Percentiles rank a stretch among this genome's conserved stretches.
phyloP scores from a whole-genome alignment of 2,113 vertebrate species.

The Machaerirhynchus nigripectus region DNA sequence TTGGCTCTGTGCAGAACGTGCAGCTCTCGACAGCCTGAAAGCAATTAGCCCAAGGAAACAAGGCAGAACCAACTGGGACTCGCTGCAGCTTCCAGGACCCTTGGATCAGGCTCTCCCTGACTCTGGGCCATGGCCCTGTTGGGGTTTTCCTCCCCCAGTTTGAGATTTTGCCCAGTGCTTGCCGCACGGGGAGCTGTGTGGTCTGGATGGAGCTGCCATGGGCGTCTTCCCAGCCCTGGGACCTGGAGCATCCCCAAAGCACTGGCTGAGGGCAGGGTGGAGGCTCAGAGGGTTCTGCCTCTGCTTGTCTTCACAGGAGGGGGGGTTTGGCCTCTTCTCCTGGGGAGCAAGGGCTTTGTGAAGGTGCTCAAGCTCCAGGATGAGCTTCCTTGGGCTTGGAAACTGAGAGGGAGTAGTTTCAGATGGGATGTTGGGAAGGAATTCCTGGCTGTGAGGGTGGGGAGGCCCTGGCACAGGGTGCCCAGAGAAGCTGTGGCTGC shows the following conservation, averaged over 20 bases:
- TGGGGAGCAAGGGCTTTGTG: neutral
- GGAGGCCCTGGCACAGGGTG: neutral
- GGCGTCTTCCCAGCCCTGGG: fast-evolving
- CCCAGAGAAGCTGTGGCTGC: neutral
- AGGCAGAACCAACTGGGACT: neutral
- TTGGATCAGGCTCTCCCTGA: neutral
- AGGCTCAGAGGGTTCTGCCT: neutral
- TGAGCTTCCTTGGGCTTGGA: neutral
- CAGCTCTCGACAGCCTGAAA: constrained; percentile 10
- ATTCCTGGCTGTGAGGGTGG: neutral
- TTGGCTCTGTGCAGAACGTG: neutral
- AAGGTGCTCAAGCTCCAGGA: neutral
- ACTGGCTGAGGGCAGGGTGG: neutral
- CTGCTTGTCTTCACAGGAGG: neutral
- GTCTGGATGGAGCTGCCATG: neutral
- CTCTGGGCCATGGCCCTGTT: neutral
- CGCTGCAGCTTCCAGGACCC: neutral
- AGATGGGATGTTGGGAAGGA: neutral
- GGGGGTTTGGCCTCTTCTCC: neutral
- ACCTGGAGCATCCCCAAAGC: neutral
- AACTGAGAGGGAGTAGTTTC: fast-evolving
- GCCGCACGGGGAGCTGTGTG: neutral
- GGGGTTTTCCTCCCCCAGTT: neutral
- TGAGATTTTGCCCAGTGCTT: neutral
- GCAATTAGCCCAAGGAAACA: constrained; percentile 16